Percentiles rank a stretch among this genome's conserved stretches.
Conservation (phyloP, 2,113 vertebrate species). For the Daphoenositta chrysoptera region DNA sequence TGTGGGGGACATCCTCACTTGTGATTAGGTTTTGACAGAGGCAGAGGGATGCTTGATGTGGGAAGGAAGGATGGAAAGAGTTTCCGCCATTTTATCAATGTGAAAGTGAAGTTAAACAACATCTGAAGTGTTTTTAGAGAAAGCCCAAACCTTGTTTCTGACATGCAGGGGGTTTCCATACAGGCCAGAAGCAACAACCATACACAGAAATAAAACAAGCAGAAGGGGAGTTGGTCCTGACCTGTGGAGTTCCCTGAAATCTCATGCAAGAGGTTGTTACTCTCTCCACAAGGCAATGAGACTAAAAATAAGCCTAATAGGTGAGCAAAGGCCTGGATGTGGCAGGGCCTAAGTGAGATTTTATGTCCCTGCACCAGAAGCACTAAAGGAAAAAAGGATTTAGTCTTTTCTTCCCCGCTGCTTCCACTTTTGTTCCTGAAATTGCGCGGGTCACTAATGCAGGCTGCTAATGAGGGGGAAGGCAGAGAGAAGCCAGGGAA, state of each 20-base stretch:
- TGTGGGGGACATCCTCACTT: slow-evolving; percentile 78
- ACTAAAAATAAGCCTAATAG: not conserved
- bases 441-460: accelerated
- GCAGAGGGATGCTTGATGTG: slow-evolving; percentile 59
- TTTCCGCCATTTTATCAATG: not conserved
- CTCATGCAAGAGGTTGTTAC: not conserved
- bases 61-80: slow-evolving; percentile 1
- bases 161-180: not conserved
- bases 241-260: not conserved
- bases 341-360: not conserved
- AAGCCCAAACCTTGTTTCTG: slow-evolving; percentile 31
- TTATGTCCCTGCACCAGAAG: not conserved
- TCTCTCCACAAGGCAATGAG: not conserved
- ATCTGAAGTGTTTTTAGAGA: slow-evolving; percentile 13
- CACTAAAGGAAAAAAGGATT: not conserved
- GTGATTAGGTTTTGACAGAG: slow-evolving; percentile 79
- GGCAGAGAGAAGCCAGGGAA: not conserved
- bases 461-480: not conserved
- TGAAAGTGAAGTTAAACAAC: slow-evolving; percentile 39
- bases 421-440: not conserved
- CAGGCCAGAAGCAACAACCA: not conserved
- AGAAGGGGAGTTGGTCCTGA: not conserved
- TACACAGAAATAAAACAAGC: not conserved
- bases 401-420: not conserved
- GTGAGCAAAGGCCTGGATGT: not conserved